Conservation (phyloP, 2,797 vertebrate species). For the Diceros bicornis region DNA sequence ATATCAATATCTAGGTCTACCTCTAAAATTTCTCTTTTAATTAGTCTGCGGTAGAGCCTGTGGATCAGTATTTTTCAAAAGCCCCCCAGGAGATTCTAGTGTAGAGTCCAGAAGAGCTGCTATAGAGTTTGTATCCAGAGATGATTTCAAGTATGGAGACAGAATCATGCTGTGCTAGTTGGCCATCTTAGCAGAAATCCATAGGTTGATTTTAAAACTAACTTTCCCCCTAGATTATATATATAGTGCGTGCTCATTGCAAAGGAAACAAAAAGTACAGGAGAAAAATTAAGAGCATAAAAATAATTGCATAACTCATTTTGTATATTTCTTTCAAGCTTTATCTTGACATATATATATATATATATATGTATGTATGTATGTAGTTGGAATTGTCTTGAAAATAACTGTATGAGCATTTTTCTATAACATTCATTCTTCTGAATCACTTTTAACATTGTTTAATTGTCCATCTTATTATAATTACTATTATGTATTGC, state of each 20-base stretch:
- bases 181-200: constrained; percentile 4
- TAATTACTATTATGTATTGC: not conserved
- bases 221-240: not conserved
- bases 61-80: not conserved
- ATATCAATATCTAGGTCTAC: not conserved
- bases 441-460: not conserved
- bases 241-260: not conserved
- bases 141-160: not conserved
- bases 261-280: not conserved
- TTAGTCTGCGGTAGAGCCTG: not conserved
- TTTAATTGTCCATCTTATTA: not conserved
- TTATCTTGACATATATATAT: not conserved
- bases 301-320: not conserved
- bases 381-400: not conserved
- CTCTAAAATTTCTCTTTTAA: not conserved
- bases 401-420: not conserved
- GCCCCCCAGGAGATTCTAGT: not conserved
- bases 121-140: not conserved
- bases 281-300: not conserved
- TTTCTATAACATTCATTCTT: not conserved
- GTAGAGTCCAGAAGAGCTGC: not conserved
- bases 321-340: constrained; percentile 4
- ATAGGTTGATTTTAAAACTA: not conserved
- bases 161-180: not conserved
- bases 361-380: not conserved